Evolutionary conservation across 2,113 vertebrate species (phyloP), one percentile per base, ranked within the genome.

Genomic region (Tetraodon nigroviridis): DNA sequence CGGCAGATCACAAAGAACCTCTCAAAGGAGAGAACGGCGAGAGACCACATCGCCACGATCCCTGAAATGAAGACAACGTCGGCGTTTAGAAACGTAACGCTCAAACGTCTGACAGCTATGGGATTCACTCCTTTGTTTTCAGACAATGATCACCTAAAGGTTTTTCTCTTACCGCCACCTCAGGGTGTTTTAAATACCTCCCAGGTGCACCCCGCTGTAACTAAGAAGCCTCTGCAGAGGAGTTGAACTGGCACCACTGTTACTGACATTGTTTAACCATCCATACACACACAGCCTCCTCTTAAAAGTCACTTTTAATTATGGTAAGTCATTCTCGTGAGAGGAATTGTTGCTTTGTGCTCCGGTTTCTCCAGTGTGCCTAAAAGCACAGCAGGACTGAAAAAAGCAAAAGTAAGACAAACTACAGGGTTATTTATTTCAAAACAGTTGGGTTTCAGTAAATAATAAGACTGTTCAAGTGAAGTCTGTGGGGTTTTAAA

Each of bases 11-110:
- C 90, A 6, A 94, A 2, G 67, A 91, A 95, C 4, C 92, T 84
- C 64, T 95, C 93, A 7, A 96, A 91, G 6, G 94, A 93, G 82
- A 96, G 67, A 51, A 96, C 87, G 1, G 94, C 89, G 18, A 95
- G 83, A 14, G 94, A 95, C 94, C 94, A 96, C 62, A 96, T 80
- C 51, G 92, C 93, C 51, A 93, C 93, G 1, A 94, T 92, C n/a
- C 94, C 94, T 95, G 61, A 58, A 65, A 46, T 7, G 73, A 50
- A 75, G 53, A 40, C 20, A 48, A 61, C 22, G 50, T 40, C 41
- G 2, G 11, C 50, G 17, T 42, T 52, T 29, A 10, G 18, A 15
- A 27, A 12, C 37, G 18, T 3, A 46, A 45, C 19, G 4, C 24
- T 6, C 24, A 27, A 27, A 27, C 24, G 5, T 27, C 24, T 27